phyloP scores from a whole-genome alignment of 2,888 invertebrate genomes.

The Linyphia triangularis region DNA sequence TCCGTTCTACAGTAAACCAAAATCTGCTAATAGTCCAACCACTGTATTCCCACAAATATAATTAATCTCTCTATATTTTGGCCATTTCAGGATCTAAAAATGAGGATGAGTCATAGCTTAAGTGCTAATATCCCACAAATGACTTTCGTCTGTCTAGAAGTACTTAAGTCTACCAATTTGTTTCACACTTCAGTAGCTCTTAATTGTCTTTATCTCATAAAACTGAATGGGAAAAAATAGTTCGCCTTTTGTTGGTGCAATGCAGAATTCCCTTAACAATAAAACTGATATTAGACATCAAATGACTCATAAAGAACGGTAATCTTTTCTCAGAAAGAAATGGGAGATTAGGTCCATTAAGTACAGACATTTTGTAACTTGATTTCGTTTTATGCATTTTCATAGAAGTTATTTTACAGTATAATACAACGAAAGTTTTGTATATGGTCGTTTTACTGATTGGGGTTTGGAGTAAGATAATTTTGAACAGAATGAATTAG shows the following conservation, averaged over 20 bases:
- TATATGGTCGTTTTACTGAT: not conserved
- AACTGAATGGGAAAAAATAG: not conserved
- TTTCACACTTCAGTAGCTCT: constrained; percentile 17
- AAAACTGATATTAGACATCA: constrained; percentile 7
- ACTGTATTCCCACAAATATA: not conserved
- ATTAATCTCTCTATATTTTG: not conserved
- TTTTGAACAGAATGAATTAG: too few relatives aligned
- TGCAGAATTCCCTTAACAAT: not conserved
- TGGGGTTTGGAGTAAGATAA: too few relatives aligned
- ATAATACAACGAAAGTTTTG: not conserved
- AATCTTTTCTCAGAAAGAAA: not conserved
- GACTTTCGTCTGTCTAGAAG: not conserved
- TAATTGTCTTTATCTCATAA: constrained; percentile 10
- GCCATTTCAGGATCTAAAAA: not conserved
- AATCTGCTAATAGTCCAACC: not conserved
- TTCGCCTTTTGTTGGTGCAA: not conserved
- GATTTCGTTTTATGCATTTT: not conserved
- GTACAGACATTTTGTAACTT: not conserved
- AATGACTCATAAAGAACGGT: constrained; percentile 3
- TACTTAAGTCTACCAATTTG: constrained; percentile 6
- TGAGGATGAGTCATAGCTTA: constrained; percentile 5
- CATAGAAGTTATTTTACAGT: not conserved
- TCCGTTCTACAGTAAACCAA: not conserved
- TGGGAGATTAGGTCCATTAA: not conserved
- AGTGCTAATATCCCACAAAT: constrained; percentile 17